These are phyloP conservation scores for Thysanoteuthis rhombus DNA, from an alignment of 2,888 invertebrate species.

Conservation along the genomic window DNA sequence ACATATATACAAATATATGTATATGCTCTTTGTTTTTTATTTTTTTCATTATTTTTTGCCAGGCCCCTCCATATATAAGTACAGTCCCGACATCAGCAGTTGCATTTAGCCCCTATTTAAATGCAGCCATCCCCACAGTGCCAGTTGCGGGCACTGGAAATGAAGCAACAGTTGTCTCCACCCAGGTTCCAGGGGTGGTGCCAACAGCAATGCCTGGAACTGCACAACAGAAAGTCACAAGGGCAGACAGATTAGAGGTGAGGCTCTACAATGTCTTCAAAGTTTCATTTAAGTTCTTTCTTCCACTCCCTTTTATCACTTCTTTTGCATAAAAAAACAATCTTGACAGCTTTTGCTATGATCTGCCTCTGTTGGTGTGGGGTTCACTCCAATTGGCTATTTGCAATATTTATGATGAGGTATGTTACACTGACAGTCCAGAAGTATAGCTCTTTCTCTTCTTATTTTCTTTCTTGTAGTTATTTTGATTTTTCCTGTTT, in stretches of 20 bases:
- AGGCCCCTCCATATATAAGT: constrained; percentile 29
- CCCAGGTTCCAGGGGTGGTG: constrained; percentile 25
- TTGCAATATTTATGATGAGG: not conserved
- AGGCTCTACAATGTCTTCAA: not conserved
- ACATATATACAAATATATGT: no score
- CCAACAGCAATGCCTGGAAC: constrained; percentile 29
- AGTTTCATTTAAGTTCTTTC: not conserved
- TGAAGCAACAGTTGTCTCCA: constrained; percentile 27
- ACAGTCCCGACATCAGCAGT: constrained; percentile 30
- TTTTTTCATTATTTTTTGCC: not conserved
- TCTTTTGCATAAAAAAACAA: not conserved
- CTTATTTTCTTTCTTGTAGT: not conserved
- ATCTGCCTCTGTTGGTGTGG: not conserved
- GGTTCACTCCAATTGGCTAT: not conserved
- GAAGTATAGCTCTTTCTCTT: not conserved
- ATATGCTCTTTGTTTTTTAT: not conserved
- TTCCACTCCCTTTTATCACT: not conserved
- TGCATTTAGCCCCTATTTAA: constrained; percentile 21
- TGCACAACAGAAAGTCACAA: constrained; percentile 29
- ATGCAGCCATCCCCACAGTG: constrained; percentile 25
- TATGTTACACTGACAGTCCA: not conserved
- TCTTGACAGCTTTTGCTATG: not conserved
- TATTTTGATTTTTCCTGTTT: not conserved
- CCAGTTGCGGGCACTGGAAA: constrained; percentile 29
- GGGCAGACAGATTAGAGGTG: constrained; percentile 32